Base-by-base conservation (phyloP, 2,888 invertebrate genomes). In the Gari tellinella region DNA sequence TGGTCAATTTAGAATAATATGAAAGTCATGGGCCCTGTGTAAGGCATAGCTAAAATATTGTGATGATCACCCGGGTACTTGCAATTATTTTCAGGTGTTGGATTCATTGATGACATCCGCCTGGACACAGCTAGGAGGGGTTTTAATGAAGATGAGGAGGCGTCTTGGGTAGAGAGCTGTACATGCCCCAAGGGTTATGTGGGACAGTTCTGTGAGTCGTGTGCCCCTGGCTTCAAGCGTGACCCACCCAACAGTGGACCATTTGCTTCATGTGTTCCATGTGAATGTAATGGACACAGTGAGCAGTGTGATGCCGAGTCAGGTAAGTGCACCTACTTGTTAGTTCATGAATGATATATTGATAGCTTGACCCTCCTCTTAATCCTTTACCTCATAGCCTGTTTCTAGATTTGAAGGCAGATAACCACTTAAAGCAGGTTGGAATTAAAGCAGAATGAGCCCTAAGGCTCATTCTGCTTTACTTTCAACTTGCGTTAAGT, bases 151-250 rank as follows among this genome's bases (percentile, higher is more conserved):
- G 83, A 96, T 0, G 95, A 95, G 0, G 95, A 96, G 37, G 98
- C 98, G 0, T 95, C 95, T 49, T 99, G 98, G 98, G 95, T 99
- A 25, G 99, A 99, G 91, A 95, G 95, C 88, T 99, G 99, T 89
- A 95, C 95, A 1, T 99, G 99, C 88, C 90, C 90, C 0, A 81
- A 84, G 15, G 89, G 89, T n/a, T 93, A 93, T 82, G 95, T 97
- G 0, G 97, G 99, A 0, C 98, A 99, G 92, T 98, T 97, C 91
- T 99, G 99, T 89, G 99, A 99, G 92, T 97, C 97, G 0, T 99
- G 99, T 90, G 96, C 96, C 0, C 97, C 98, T 0, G 99, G 99
- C 0, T 99, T 95, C 91, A 95, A 97, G 53, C 97, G 99, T 83
- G 96, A 96, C 80, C 97, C 97, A 0, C 95, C 97, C 0, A 95